These are phyloP conservation scores for Epinephelus malabaricus DNA, from an alignment of 2,797 vertebrate species.

Conservation along the genomic window DNA sequence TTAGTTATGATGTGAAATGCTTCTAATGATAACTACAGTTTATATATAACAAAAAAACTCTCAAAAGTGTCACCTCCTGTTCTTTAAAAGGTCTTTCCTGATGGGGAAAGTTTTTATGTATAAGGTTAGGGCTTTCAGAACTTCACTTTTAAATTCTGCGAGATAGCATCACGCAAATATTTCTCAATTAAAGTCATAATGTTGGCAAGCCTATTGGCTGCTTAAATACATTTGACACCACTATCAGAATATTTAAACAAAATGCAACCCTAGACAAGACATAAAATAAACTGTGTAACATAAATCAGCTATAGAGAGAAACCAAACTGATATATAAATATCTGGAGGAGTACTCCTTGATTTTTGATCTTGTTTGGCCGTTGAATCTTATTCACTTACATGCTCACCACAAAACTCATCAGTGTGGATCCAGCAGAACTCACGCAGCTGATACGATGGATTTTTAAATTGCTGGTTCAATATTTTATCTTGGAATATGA, in stretches of 20 bases:
- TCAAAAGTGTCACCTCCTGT: no score
- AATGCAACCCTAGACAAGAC: not conserved
- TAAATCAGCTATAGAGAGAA: not conserved
- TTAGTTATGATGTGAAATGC: not conserved
- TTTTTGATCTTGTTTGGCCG: not conserved
- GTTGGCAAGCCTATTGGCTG: not conserved
- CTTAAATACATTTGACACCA: not conserved
- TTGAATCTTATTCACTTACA: not conserved
- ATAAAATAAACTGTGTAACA: not conserved
- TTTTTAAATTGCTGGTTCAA: conserved; percentile 34
- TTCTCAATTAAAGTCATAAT: not conserved
- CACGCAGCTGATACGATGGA: not conserved
- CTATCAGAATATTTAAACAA: not conserved
- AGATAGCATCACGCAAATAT: not conserved
- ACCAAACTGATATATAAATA: not conserved
- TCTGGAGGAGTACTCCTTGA: not conserved
- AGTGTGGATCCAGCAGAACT: conserved; percentile 4
- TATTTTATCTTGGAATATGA: conserved; percentile 20
- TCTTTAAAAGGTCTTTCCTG: no score
- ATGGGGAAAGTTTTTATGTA: no score
- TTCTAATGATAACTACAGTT: not conserved
- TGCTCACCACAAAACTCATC: conserved; percentile 3
- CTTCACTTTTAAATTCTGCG: not conserved
- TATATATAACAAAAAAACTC: no score
- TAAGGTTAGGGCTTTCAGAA: no score